These are phyloP conservation scores for Helogale parvula DNA, from an alignment of 2,113 vertebrate genomes.

Conservation along the genomic window DNA sequence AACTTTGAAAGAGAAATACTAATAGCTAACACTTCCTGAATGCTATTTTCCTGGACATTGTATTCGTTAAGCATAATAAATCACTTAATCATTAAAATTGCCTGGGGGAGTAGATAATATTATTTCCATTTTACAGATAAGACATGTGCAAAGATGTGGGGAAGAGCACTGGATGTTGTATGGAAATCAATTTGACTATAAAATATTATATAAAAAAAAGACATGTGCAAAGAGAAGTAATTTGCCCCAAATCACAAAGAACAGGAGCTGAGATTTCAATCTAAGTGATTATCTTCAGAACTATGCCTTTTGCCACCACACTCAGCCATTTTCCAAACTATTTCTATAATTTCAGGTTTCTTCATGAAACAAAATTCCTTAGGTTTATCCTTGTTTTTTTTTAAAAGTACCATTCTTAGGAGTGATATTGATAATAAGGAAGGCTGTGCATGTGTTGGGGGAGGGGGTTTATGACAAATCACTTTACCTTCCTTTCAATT, in stretches of 20 bases:
- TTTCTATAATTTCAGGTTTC: background rate
- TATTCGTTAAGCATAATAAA: background rate
- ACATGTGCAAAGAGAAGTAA: background rate
- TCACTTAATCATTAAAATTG: background rate
- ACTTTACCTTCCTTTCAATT: background rate
- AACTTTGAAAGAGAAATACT: slow-evolving; percentile 6
- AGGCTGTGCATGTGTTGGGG: too few species aligned
- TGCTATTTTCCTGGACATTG: background rate
- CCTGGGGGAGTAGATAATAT: background rate
- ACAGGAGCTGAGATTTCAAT: background rate
- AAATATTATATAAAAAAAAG: too few species aligned
- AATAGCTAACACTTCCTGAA: background rate
- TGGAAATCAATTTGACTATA: too few species aligned
- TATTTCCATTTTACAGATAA: background rate
- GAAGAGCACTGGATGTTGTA: too few species aligned
- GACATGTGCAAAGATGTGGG: background rate
- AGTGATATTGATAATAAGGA: background rate
- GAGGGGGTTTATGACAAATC: background rate
- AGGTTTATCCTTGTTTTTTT: background rate
- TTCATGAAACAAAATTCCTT: background rate
- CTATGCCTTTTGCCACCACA: background rate
- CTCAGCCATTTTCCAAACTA: background rate
- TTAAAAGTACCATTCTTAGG: background rate
- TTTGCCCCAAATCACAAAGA: background rate
- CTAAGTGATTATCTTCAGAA: background rate